Evolutionary conservation across 2,797 vertebrate genomes (phyloP), one percentile per base, ranked within the genome.

Genomic region (Pelodytes ibericus): DNA sequence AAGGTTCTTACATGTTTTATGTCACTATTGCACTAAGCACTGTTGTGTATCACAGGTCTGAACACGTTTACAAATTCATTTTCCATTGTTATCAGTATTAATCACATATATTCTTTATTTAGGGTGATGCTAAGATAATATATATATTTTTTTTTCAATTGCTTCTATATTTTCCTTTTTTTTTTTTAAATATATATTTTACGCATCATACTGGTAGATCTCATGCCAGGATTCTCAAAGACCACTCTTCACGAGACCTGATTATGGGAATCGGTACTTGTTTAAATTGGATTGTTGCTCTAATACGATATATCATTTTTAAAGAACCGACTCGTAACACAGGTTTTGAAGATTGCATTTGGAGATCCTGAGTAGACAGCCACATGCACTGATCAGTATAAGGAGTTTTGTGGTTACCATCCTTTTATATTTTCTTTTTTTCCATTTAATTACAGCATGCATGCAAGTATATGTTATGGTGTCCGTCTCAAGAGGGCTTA

Each of bases 11-110:
- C 24, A 58, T 49, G 13, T 57, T 39, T 73, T 56, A 62, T 72
- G 64, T 73, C 71, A 79, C 76, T 79, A 73, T 79, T 79, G 64
- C 71, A 73, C 70, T 60, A 65, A 49, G 22, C 56, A 64, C 27
- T 36, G 20, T 44, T 24, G 51, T 66, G 33, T 59, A 26, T 72
- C 75, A 60, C 41, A n/a, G 67, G 49, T 65, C 68, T 51, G 65
- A 36, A 36, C 74, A 62, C 67, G n/a, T 56, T 77, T 71, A 58
- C 18, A 20, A 58, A 30, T 65, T 58, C 29, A 30, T 56, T 77
- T 63, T 58, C 60, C 75, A 77, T 71, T 70, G 25, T 62, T 66
- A 53, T 24, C 11, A 8, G 7, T 7, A 29, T 41, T 70, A 56
- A 10, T 44, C 13, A 36, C 41, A 44, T 16, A 22, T 8, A 18